Percentiles rank a stretch among this genome's conserved stretches.
These are phyloP conservation scores for Scaptomyza reducta DNA, from an alignment of 2,888 invertebrate genomes.

Conservation along the genomic window DNA sequence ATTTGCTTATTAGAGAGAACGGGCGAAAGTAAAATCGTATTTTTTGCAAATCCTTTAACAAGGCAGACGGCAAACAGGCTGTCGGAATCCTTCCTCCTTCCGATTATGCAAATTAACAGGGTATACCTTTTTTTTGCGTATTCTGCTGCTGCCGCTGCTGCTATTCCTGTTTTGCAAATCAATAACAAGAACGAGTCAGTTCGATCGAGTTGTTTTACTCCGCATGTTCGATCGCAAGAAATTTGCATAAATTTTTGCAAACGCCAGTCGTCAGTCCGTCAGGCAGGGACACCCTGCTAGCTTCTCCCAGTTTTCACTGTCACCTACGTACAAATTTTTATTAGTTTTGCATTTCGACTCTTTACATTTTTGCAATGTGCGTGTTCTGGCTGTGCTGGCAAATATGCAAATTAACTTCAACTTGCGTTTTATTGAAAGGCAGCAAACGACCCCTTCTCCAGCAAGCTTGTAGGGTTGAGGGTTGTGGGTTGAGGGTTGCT, in stretches of 20 bases:
- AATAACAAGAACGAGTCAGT: conserved; percentile 57
- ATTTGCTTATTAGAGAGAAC: conserved; percentile 56
- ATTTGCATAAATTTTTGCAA: conserved; percentile 67
- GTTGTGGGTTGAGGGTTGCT: conserved; percentile 56
- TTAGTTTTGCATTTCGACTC: conserved; percentile 68
- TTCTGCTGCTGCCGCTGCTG: neutral
- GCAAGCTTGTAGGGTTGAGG: conserved; percentile 31
- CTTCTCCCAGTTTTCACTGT: conserved; percentile 43
- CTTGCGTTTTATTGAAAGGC: conserved; percentile 65
- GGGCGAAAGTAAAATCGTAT: conserved; percentile 61
- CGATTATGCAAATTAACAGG: conserved; percentile 74
- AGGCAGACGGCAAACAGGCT: conserved; percentile 54
- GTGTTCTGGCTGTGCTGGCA: conserved; percentile 44
- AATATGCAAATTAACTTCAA: conserved; percentile 77
- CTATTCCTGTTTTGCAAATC: conserved; percentile 38
- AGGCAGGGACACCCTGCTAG: conserved; percentile 20
- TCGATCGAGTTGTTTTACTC: conserved; percentile 29
- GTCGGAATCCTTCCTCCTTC: conserved; percentile 37
- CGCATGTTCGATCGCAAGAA: conserved; percentile 46
- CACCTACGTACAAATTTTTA: conserved; percentile 70
- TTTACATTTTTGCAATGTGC: conserved; percentile 50
- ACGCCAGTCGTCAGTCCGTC: conserved; percentile 28
- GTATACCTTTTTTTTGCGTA: conserved; percentile 27
- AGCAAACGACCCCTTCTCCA: conserved; percentile 19
- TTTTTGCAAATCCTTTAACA: conserved; percentile 71